These are phyloP conservation scores for Pocillopora verrucosa DNA, from an alignment of 64 coral and sea anemone genomes.

Conservation along the genomic window DNA sequence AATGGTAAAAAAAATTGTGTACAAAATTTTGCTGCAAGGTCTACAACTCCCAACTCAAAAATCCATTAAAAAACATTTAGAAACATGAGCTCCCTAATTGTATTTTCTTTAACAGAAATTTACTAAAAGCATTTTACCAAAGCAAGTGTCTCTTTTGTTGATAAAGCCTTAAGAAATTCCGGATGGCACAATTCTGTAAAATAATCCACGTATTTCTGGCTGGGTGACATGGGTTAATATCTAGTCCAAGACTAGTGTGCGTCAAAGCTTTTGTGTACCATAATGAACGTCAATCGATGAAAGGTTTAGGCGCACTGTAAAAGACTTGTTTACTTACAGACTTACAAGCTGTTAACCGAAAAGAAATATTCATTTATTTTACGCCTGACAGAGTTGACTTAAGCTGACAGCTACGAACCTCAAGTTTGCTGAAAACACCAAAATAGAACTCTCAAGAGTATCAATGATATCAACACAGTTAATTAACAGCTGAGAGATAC, in stretches of 20 bases:
- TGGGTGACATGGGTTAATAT: slow-evolving; percentile 19
- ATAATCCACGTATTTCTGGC: slow-evolving; percentile 14
- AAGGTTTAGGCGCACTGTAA: slow-evolving; percentile 17
- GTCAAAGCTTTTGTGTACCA: slow-evolving; percentile 12
- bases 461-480: slow-evolving; percentile 15
- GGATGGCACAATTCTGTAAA: neutral
- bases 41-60: neutral
- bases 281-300: slow-evolving; percentile 60
- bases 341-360: slow-evolving; percentile 60
- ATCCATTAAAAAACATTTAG: neutral
- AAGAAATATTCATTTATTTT: slow-evolving; percentile 94
- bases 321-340: slow-evolving; percentile 61
- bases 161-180: neutral
- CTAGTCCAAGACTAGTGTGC: neutral
- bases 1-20: too few species aligned
- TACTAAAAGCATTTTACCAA: slow-evolving; percentile 3
- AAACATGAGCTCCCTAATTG: slow-evolving; percentile 20
- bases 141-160: neutral
- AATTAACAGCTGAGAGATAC: neutral
- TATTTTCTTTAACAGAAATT: slow-evolving; percentile 25
- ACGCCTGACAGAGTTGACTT: slow-evolving; percentile 59
- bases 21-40: too few species aligned
- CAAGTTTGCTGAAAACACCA: slow-evolving; percentile 53
- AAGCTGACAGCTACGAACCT: slow-evolving; percentile 61
- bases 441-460: slow-evolving; percentile 68